Conservation (phyloP, 2,113 vertebrate genomes). For the Canis aureus region DNA sequence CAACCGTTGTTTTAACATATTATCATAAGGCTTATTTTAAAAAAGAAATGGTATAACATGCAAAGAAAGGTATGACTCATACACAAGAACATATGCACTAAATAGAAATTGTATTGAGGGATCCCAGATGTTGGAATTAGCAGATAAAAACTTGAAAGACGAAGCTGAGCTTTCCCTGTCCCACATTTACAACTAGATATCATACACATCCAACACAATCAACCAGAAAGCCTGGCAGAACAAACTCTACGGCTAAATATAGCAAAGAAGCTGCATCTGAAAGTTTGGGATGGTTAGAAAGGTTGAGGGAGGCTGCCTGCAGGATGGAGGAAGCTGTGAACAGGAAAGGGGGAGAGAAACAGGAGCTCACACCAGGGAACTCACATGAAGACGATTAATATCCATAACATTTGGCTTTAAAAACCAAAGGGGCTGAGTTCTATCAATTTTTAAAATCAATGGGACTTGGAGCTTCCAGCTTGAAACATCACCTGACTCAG, state of each 20-base stretch:
- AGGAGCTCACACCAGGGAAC: not conserved
- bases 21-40: not conserved
- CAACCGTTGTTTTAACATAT: not conserved
- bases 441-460: not conserved
- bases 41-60: not conserved
- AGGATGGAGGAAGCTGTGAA: not conserved
- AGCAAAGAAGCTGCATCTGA: not conserved
- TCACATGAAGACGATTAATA: not conserved
- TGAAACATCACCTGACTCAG: not conserved
- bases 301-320: not conserved
- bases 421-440: not conserved
- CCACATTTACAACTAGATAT: not conserved
- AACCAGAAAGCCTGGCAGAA: not conserved
- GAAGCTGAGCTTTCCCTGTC: not conserved
- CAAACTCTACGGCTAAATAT: not conserved
- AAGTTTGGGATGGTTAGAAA: not conserved
- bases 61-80: not conserved
- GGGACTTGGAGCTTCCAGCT: not conserved
- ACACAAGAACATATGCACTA: not conserved
- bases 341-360: not conserved
- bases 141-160: not conserved
- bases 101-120: not conserved
- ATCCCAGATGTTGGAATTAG: not conserved
- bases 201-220: not conserved
- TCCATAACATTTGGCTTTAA: not conserved